phyloP scores from a whole-genome alignment of 2,113 vertebrate genomes.

The Leucopsar rothschildi region DNA sequence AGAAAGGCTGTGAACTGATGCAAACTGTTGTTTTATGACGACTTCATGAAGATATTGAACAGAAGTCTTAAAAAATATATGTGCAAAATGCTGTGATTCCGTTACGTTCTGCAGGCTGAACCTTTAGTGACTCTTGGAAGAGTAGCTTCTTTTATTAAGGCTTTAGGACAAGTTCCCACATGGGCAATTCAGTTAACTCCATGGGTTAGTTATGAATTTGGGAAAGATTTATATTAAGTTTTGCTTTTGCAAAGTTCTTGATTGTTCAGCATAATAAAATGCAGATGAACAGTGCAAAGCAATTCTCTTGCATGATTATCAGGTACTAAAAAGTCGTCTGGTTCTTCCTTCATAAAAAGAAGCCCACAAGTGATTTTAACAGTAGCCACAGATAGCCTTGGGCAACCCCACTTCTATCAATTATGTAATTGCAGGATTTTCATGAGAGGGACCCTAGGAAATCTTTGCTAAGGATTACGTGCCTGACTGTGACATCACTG shows the following conservation, averaged over 20 bases:
- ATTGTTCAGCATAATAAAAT: neutral
- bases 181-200: neutral
- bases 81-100: neutral
- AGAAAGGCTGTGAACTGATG: neutral
- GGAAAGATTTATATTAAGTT: neutral
- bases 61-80: neutral
- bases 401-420: neutral
- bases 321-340: neutral
- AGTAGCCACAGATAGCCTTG: neutral
- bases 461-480: neutral
- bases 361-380: neutral
- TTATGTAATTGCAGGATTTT: neutral
- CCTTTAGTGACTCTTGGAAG: neutral
- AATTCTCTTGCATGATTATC: neutral
- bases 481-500: neutral
- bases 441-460: neutral
- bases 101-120: neutral
- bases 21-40: neutral
- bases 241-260: neutral
- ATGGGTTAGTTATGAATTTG: neutral
- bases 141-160: neutral
- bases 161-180: neutral
- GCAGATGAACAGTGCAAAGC: neutral
- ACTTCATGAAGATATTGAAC: neutral
- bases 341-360: neutral